A percentile compares a stretch with the other conserved stretches of the same genome.
phyloP scores from a whole-genome alignment of 2,113 vertebrate genomes.

The Indicator indicator region DNA sequence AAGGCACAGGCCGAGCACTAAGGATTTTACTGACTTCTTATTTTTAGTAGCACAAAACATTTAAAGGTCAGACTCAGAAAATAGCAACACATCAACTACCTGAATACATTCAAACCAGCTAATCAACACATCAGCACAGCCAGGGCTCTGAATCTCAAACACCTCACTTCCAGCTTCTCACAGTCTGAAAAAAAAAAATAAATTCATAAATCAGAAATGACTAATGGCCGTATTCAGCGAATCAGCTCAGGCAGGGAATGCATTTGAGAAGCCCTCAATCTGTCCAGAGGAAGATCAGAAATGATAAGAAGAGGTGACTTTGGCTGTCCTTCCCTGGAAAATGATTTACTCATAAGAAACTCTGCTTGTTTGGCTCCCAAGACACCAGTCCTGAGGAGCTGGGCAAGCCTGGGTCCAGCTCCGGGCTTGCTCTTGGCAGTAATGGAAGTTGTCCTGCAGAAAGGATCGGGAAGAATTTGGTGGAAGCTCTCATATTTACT shows the following conservation, averaged over 20 bases:
- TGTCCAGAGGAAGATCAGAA: neutral
- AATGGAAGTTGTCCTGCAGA: neutral
- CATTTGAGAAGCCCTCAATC: neutral
- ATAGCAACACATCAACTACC: neutral
- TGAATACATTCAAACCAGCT: constrained; percentile 21
- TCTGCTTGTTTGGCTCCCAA: neutral
- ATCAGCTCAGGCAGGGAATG: neutral
- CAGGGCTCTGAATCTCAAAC: constrained; percentile 38
- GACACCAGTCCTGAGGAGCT: neutral
- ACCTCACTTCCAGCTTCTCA: neutral
- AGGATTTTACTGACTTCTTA: constrained; percentile 26
- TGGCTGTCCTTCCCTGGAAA: neutral
- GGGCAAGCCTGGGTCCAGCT: neutral
- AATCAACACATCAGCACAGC: constrained; percentile 20
- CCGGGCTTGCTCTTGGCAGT: neutral
- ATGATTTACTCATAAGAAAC: neutral
- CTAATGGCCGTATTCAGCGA: neutral
- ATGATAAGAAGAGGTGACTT: neutral
- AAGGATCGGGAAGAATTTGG: neutral
- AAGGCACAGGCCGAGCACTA: neutral
- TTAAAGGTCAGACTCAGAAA: constrained; percentile 5
- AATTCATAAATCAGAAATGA: constrained; percentile 41
- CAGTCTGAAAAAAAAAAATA: neutral
- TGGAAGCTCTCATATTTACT: neutral
- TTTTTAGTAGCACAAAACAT: constrained; percentile 28